Conservation (phyloP, 1,140 invertebrate species). For the Aporrectodea caliginosa region DNA sequence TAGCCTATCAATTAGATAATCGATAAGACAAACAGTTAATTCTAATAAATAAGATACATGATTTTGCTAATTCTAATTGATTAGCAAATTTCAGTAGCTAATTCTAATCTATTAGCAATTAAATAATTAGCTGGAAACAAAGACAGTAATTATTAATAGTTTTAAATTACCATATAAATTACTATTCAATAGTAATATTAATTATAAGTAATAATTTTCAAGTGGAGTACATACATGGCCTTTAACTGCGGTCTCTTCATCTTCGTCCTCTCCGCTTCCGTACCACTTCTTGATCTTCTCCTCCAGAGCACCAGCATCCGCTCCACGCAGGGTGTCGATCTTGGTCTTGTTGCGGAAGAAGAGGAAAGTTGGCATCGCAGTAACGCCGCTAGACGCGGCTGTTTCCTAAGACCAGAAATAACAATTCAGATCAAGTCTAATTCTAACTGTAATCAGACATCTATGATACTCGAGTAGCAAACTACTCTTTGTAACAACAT, state of each 20-base stretch:
- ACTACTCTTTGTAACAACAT: no score
- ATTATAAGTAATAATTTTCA: no score
- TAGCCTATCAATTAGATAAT: not conserved
- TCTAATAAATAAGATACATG: not conserved
- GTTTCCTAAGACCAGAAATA: slow-evolving; percentile 67
- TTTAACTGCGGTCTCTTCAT: slow-evolving; percentile 40
- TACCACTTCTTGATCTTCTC: slow-evolving; percentile 85
- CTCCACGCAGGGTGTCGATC: slow-evolving; percentile 55
- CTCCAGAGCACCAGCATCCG: slow-evolving; percentile 74
- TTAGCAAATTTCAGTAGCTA: no score
- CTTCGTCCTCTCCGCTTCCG: slow-evolving; percentile 61
- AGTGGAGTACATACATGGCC: slow-evolving; percentile 29
- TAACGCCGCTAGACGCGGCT: slow-evolving; percentile 77
- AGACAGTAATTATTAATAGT: no score
- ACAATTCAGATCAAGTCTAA: no score
- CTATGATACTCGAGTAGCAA: no score
- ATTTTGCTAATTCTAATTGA: not conserved
- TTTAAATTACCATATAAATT: no score
- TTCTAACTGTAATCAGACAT: no score
- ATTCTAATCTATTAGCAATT: no score
- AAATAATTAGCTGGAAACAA: no score
- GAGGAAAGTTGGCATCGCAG: slow-evolving; percentile 96
- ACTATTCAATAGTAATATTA: no score
- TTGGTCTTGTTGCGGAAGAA: slow-evolving; percentile 77
- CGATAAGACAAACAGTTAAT: not conserved